A percentile compares a stretch with the other conserved stretches of the same genome.
Evolutionary conservation across 2,113 vertebrate genomes (phyloP).

Genomic region (Typhlomys cinereus): DNA sequence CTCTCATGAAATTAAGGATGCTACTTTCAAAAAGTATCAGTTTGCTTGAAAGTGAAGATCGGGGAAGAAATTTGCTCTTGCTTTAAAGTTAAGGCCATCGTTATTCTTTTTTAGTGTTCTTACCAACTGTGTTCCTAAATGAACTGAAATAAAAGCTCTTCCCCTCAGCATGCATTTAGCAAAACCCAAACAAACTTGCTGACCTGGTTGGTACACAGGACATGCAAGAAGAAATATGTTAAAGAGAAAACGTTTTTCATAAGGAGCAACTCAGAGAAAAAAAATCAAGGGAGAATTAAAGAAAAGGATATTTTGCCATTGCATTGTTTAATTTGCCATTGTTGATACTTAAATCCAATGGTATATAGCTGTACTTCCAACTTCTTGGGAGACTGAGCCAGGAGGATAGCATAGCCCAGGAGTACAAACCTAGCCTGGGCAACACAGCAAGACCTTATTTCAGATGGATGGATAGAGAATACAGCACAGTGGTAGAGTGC

Average conservation of each 20-base stretch:
- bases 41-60: slow-evolving; percentile 37
- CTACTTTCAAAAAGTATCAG: neutral
- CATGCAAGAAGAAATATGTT: neutral
- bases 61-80: neutral
- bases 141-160: neutral
- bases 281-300: neutral
- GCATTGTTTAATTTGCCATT: neutral
- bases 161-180: neutral
- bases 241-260: neutral
- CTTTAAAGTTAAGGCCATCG: neutral
- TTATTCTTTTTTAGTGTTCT: neutral
- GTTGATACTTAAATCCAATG: neutral
- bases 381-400: too few relatives aligned
- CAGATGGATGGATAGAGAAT: too few relatives aligned
- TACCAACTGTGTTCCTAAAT: neutral
- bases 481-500: too few relatives aligned
- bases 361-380: neutral
- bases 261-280: neutral
- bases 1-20: neutral
- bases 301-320: neutral
- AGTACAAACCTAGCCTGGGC: neutral
- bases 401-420: neutral
- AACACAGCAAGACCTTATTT: neutral
- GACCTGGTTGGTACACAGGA: neutral
- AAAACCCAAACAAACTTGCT: neutral